Evolutionary conservation across 2,888 invertebrate genomes (phyloP).

Genomic region (Caenorhabditis sp.): DNA sequence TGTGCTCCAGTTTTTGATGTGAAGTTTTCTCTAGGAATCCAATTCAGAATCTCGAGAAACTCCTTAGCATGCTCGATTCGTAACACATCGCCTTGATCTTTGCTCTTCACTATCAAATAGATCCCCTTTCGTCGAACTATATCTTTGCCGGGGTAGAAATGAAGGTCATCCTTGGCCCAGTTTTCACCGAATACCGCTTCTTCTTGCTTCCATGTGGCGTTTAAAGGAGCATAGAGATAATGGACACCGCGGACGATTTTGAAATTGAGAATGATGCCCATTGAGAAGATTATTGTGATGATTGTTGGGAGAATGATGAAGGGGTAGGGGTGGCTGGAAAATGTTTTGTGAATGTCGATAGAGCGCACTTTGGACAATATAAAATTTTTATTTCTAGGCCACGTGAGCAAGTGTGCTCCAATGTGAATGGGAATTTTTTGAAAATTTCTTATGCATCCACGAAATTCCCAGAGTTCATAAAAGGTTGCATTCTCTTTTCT

Average conservation of each 20-base stretch:
- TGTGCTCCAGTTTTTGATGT: constrained; percentile 18
- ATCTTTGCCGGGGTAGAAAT: constrained; percentile 63
- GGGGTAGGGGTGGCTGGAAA: constrained; percentile 57
- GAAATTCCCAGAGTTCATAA: too few relatives aligned
- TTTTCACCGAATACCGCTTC: constrained; percentile 59
- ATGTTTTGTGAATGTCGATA: too few relatives aligned
- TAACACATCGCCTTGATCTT: constrained; percentile 40
- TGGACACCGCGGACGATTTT: constrained; percentile 53
- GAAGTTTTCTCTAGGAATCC: constrained; percentile 47
- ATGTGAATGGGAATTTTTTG: too few relatives aligned
- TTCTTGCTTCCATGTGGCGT: constrained; percentile 63
- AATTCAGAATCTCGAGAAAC: constrained; percentile 56
- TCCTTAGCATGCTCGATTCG: constrained; percentile 47
- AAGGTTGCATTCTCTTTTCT: too few relatives aligned
- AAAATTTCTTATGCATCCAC: too few relatives aligned
- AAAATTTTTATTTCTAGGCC: too few relatives aligned
- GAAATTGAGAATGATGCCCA: constrained; percentile 57
- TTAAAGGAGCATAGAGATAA: constrained; percentile 61
- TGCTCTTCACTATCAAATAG: constrained; percentile 56
- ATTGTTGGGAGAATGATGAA: constrained; percentile 61
- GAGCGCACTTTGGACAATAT: too few relatives aligned
- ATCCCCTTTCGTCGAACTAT: constrained; percentile 60
- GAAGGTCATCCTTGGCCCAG: constrained; percentile 57
- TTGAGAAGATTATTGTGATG: constrained; percentile 51
- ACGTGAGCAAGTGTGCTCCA: too few relatives aligned